Conservation (phyloP, 2,888 invertebrate species). For the Ectemnius continuus region DNA sequence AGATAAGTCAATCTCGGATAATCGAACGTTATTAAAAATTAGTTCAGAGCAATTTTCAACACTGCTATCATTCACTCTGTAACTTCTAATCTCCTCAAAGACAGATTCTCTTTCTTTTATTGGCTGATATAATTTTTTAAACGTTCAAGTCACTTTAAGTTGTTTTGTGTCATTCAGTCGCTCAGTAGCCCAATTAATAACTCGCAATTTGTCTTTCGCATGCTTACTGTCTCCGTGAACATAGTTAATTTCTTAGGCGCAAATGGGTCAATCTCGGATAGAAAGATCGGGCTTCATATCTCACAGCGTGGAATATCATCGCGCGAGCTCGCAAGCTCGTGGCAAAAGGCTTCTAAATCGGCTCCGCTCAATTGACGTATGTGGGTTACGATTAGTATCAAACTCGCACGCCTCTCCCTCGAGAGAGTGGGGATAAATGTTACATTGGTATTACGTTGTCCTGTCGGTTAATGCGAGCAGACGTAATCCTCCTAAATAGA, state of each 20-base stretch:
- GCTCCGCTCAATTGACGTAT: slow-evolving; percentile 25
- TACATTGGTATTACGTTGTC: slow-evolving; percentile 19
- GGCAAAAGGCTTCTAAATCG: slow-evolving; percentile 40
- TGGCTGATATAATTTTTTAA: too few relatives aligned
- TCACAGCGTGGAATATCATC: slow-evolving; percentile 15
- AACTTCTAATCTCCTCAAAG: too few relatives aligned
- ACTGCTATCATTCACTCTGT: too few relatives aligned
- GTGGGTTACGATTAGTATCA: slow-evolving; percentile 36
- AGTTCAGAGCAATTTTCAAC: too few relatives aligned
- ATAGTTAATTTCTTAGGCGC: too few relatives aligned
- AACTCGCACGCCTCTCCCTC: not conserved
- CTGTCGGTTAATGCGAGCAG: slow-evolving; percentile 46
- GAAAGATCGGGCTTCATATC: slow-evolving; percentile 10
- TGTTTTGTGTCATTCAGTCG: too few relatives aligned
- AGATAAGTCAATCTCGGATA: not conserved
- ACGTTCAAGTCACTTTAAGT: too few relatives aligned
- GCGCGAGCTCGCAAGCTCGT: slow-evolving; percentile 19
- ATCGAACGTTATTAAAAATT: not conserved
- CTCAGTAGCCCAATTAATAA: too few relatives aligned
- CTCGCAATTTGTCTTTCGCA: too few relatives aligned
- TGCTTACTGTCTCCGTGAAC: too few relatives aligned
- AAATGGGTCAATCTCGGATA: slow-evolving; percentile 8
- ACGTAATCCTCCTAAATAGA: slow-evolving; percentile 61
- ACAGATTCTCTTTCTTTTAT: too few relatives aligned
- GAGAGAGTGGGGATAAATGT: slow-evolving; percentile 13